These are phyloP conservation scores for Drosophila suboccidentalis DNA, from an alignment of 2,888 invertebrate genomes.

Conservation along the genomic window DNA sequence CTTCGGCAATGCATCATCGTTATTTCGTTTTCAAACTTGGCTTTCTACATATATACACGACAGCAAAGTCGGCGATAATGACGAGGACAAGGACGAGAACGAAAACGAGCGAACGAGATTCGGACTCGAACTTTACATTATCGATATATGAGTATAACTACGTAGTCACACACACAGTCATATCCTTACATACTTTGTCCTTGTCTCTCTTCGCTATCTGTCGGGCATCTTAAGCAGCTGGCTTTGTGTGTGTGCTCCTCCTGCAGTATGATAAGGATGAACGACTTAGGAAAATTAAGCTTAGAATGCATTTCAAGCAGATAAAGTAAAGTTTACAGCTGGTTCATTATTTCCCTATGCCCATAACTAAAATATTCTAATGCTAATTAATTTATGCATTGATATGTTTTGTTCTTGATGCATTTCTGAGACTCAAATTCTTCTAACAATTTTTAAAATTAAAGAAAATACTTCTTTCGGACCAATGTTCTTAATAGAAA, in stretches of 20 bases:
- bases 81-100: background rate
- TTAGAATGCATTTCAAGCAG: background rate
- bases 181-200: background rate
- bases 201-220: background rate
- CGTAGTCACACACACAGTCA: constrained; percentile 24
- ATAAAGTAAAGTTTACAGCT: background rate
- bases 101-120: constrained; percentile 18
- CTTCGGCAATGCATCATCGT: background rate
- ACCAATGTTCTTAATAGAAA: too few relatives aligned
- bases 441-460: too few relatives aligned
- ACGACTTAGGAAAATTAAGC: background rate
- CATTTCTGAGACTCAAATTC: too few relatives aligned
- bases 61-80: constrained; percentile 2
- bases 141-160: constrained; percentile 13
- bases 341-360: background rate
- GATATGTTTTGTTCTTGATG: too few relatives aligned
- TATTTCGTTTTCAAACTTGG: background rate
- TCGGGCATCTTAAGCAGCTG: constrained; percentile 7
- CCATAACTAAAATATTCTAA: background rate
- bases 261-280: background rate
- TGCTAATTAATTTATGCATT: background rate
- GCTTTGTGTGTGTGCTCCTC: background rate
- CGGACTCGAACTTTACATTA: constrained; percentile 42
- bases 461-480: too few relatives aligned
- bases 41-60: constrained; percentile 21